A percentile compares a stretch with the other conserved stretches of the same genome.
phyloP scores from a whole-genome alignment of 2,797 vertebrate species.

The Taeniopygia guttata region DNA sequence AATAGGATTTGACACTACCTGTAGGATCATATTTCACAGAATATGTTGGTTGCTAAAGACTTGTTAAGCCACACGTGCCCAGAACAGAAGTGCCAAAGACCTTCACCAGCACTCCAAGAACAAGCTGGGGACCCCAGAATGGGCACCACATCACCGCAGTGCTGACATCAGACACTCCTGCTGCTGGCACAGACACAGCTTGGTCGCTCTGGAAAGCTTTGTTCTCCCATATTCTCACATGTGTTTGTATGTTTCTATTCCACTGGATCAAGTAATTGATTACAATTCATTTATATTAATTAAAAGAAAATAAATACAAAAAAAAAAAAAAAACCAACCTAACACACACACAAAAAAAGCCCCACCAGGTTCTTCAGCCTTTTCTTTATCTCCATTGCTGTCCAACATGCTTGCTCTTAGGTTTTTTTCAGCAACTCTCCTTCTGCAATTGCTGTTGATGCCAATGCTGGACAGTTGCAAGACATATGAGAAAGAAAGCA shows the following conservation, averaged over 20 bases:
- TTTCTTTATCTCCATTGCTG: background rate
- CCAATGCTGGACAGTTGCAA: background rate
- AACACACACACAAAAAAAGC: background rate
- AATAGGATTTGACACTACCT: background rate
- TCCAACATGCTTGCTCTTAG: background rate
- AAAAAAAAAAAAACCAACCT: background rate
- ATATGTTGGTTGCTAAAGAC: background rate
- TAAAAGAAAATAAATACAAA: background rate
- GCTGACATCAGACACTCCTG: background rate
- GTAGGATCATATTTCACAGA: background rate
- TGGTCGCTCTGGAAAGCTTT: background rate
- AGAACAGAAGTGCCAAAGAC: background rate
- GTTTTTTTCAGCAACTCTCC: background rate
- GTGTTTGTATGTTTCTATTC: background rate
- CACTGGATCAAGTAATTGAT: background rate
- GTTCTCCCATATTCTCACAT: background rate
- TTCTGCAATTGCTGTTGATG: background rate
- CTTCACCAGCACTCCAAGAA: background rate
- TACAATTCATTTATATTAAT: background rate
- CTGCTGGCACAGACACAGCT: background rate
- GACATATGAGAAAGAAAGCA: background rate
- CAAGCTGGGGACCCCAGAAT: background rate
- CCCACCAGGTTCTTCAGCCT: background rate
- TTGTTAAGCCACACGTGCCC: background rate
- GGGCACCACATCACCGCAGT: too few relatives aligned